phyloP scores from a whole-genome alignment of 2,797 vertebrate genomes.

The Arnoldichthys spilopterus region DNA sequence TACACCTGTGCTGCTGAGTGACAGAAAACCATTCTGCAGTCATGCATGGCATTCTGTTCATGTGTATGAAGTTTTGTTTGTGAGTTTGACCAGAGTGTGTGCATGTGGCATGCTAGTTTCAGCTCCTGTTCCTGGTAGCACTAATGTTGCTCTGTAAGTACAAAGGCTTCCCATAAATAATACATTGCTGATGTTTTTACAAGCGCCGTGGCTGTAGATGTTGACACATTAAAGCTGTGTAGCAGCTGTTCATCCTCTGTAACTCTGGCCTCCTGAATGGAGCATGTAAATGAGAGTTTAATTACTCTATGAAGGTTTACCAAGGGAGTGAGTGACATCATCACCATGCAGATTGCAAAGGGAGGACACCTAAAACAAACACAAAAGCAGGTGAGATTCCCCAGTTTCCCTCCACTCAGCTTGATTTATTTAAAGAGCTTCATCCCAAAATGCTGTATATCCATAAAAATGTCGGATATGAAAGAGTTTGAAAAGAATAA shows the following conservation, averaged over 20 bases:
- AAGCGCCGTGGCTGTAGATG: conserved; percentile 68
- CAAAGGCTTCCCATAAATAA: conserved; percentile 46
- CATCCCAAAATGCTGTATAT: too few relatives aligned
- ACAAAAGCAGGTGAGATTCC: neutral
- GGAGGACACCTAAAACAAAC: conserved; percentile 69
- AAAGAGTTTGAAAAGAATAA: too few relatives aligned
- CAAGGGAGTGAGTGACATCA: conserved; percentile 86
- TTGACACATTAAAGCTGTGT: conserved; percentile 83
- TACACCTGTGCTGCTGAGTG: neutral
- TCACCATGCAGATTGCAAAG: conserved; percentile 82
- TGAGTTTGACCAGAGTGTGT: neutral
- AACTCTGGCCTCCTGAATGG: conserved; percentile 76
- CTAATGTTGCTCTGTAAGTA: conserved; percentile 29
- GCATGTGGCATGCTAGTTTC: neutral
- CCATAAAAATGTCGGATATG: too few relatives aligned
- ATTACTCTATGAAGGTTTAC: conserved; percentile 89
- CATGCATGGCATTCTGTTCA: neutral
- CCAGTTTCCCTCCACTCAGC: neutral
- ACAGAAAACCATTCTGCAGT: too few relatives aligned
- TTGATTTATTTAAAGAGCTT: too few relatives aligned
- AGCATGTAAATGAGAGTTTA: conserved; percentile 88
- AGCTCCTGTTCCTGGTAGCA: neutral
- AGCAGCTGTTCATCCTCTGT: conserved; percentile 85
- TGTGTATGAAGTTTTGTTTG: neutral
- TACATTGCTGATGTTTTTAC: conserved; percentile 40